These are phyloP conservation scores for Aptenodytes patagonicus DNA, from an alignment of 2,113 vertebrate genomes.

Conservation along the genomic window DNA sequence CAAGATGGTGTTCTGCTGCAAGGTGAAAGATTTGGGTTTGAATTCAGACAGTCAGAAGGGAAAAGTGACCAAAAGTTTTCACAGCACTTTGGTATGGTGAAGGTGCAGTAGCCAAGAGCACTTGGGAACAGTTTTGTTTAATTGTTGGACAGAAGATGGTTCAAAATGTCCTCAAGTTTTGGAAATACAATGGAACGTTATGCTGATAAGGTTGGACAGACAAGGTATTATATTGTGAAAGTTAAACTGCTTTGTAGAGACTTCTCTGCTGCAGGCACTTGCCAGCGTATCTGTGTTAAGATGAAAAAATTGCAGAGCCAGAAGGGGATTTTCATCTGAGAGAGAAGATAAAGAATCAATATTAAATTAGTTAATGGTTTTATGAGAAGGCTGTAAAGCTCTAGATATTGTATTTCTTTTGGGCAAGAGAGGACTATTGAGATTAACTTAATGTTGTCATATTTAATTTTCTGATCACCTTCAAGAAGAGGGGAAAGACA, in stretches of 20 bases:
- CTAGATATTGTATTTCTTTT: background rate
- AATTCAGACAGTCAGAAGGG: background rate
- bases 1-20: background rate
- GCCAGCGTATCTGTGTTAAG: background rate
- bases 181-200: fast-evolving
- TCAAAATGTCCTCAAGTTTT: background rate
- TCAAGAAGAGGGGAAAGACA: background rate
- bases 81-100: background rate
- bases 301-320: background rate
- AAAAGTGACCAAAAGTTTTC: background rate
- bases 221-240: background rate
- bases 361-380: background rate
- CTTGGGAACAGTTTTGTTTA: background rate
- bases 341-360: background rate
- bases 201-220: background rate
- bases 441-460: background rate
- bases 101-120: background rate
- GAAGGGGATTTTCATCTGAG: background rate
- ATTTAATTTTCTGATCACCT: background rate
- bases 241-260: background rate
- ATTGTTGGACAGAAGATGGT: background rate
- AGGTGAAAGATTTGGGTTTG: background rate
- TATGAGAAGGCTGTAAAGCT: background rate
- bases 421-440: background rate
- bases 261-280: background rate